Percentiles rank a stretch among this genome's conserved stretches.
These are phyloP conservation scores for Anser cygnoides DNA, from an alignment of 2,113 vertebrate genomes.

Conservation along the genomic window DNA sequence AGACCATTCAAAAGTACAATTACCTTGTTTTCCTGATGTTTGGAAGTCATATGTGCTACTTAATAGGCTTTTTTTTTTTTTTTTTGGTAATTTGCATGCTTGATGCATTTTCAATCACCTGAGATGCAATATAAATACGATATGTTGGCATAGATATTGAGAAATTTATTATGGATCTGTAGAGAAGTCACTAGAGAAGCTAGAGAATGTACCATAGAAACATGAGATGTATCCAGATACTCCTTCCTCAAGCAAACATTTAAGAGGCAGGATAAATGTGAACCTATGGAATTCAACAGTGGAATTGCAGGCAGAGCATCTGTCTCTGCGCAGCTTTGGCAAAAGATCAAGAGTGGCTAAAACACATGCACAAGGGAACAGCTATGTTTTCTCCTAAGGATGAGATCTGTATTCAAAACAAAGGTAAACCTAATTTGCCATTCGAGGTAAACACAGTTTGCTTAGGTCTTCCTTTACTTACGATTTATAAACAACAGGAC, in stretches of 20 bases:
- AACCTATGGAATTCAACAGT: neutral
- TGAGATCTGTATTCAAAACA: neutral
- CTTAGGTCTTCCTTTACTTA: neutral
- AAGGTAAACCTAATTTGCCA: neutral
- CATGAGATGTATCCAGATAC: neutral
- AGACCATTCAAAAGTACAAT: neutral
- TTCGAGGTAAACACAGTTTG: neutral
- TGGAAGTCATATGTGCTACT: neutral
- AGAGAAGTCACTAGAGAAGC: neutral
- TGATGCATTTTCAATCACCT: neutral
- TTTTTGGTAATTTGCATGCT: neutral
- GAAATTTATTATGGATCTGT: neutral
- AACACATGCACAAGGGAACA: neutral
- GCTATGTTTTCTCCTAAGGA: neutral
- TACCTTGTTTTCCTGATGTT: neutral
- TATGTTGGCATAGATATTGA: neutral
- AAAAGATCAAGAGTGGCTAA: neutral
- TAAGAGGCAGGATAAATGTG: neutral
- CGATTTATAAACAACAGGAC: neutral
- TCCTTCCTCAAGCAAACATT: neutral
- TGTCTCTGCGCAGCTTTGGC: neutral
- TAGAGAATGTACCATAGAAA: neutral
- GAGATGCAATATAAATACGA: neutral
- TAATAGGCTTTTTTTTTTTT: neutral
- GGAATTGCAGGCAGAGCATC: neutral